Evolutionary conservation across 2,888 invertebrate genomes (phyloP).

Genomic region (Eupithecia dodoneata): DNA sequence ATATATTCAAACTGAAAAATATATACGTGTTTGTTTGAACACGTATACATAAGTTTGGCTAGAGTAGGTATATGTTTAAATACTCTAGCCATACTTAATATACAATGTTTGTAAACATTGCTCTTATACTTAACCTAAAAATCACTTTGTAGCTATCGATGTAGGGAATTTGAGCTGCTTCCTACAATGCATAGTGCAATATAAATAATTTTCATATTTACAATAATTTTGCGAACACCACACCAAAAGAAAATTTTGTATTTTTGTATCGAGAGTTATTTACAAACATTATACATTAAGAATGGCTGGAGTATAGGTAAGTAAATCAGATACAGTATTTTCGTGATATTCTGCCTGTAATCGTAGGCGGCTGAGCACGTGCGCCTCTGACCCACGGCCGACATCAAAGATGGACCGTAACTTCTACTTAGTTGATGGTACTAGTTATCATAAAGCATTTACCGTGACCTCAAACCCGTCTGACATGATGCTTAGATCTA

Average conservation of each 20-base stretch:
- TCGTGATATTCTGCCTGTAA: constrained; percentile 55
- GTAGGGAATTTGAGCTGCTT: background rate
- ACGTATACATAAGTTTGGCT: too few relatives aligned
- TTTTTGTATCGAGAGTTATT: background rate
- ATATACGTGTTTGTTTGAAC: background rate
- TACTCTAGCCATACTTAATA: background rate
- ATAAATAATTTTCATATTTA: background rate
- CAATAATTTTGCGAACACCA: background rate
- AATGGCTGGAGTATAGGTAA: background rate
- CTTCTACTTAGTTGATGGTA: constrained; percentile 31
- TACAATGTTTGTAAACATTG: background rate
- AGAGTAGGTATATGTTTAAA: too few relatives aligned
- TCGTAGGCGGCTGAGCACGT: constrained; percentile 57
- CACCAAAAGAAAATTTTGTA: background rate
- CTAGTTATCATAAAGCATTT: constrained; percentile 30
- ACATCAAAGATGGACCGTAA: constrained; percentile 41
- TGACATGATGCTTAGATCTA: constrained; percentile 16
- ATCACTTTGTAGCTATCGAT: background rate
- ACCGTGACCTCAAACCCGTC: constrained; percentile 37
- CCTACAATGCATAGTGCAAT: background rate
- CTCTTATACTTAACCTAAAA: background rate
- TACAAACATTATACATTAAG: background rate
- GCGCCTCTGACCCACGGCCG: constrained; percentile 58
- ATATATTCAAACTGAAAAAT: background rate
- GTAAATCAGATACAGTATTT: constrained; percentile 47